Percentiles rank a stretch among this genome's conserved stretches.
Evolutionary conservation across 1,140 invertebrate species (phyloP).

Genomic region (Helicoverpa zea): DNA sequence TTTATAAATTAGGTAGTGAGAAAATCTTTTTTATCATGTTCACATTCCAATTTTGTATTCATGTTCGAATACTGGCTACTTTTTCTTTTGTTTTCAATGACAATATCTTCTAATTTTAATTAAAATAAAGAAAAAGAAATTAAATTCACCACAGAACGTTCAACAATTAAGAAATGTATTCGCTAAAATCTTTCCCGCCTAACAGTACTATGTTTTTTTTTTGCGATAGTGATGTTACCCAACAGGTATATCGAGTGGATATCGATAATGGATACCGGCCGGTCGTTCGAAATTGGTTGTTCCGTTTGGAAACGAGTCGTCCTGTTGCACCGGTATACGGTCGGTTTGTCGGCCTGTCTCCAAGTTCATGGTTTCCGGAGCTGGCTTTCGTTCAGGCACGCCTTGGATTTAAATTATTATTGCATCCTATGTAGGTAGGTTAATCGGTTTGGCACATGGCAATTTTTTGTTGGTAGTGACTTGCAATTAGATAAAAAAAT

Average conservation of each 20-base stretch:
- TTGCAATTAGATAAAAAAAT: too few relatives aligned
- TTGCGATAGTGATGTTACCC: conserved; percentile 28
- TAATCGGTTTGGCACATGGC: conserved; percentile 7
- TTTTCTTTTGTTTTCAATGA: too few relatives aligned
- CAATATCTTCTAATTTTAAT: background rate
- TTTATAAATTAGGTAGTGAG: too few relatives aligned
- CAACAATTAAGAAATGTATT: background rate
- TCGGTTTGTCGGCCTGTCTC: conserved; percentile 23
- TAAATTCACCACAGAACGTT: background rate
- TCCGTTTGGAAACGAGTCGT: conserved; percentile 53
- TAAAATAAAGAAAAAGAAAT: background rate
- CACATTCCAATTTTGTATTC: too few relatives aligned
- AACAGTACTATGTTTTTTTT: background rate
- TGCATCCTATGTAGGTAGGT: conserved; percentile 25
- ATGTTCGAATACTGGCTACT: too few relatives aligned
- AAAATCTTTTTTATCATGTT: too few relatives aligned
- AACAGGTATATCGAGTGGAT: conserved; percentile 28
- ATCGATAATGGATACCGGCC: conserved; percentile 31
- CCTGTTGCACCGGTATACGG: conserved; percentile 44
- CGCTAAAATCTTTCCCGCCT: background rate
- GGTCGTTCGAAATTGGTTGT: conserved; percentile 51
- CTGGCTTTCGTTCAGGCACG: conserved; percentile 34
- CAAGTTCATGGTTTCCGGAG: conserved; percentile 48
- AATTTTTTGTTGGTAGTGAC: too few relatives aligned
- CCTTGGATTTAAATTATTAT: background rate